Base-by-base conservation (phyloP, 2,888 invertebrate species). In the Balanococcus diminutus region DNA sequence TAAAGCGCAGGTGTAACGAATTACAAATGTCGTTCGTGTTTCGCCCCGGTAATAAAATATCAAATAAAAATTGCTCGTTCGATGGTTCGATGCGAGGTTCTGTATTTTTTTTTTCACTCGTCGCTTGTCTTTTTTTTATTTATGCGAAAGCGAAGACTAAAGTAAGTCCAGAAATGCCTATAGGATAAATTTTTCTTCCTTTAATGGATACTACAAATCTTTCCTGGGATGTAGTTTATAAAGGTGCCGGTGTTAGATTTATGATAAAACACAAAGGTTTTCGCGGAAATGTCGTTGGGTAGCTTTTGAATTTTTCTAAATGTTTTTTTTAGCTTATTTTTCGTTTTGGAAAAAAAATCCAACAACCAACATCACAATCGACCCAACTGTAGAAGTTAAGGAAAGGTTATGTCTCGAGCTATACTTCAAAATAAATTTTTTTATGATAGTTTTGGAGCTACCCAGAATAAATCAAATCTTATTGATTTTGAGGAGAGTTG, bases 1-100 rank as follows among this genome's bases (percentile, higher is more conserved):
- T 75, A 75, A 75, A 75, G 75, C 75, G 75, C 75, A 75, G 75
- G 75, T 75, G 75, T 32, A 32, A 75, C 75, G 36, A 75, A 75
- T 75, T 28, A 75, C 75, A 28, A 22, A 67, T 22, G 61, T 67
- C 61, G 61, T n/a, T 51, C 51, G 25, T 67, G 61, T 67, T 56
- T 67, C 25, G 61, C 25, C 14, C 61, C 2, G 28, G 61, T 67
- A 67, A 67, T 67, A 67, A 67, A 67, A 67, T 67, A 28, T 67
- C 61, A 67, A 67, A 67, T 67, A 67, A 67, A 67, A 67, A 67
- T 67, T 28, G 28, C 61, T 11, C 25, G 61, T 67, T 51, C 51
- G 51, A 51, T 51, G 19, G 51, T 51, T 51, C 51, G 51, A 51
- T 51, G 19, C 16, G 19, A 51, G 19, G 19, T 51, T 51, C n/a